phyloP scores from a whole-genome alignment of 2,113 vertebrate genomes.

The Mirza zaza region DNA sequence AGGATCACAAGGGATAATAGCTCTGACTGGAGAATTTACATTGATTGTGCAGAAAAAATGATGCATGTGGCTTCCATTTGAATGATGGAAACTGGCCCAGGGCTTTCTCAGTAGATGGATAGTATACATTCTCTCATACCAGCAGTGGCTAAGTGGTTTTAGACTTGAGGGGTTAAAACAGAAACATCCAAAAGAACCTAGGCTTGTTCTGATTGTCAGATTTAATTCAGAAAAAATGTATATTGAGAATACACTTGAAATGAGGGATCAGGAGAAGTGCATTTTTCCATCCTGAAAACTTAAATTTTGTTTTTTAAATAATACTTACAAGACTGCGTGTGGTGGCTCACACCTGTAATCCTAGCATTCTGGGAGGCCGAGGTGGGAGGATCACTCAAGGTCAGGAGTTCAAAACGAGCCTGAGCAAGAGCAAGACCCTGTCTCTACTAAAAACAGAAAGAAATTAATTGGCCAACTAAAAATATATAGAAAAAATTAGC shows the following conservation, averaged over 20 bases:
- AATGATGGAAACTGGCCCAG: not conserved
- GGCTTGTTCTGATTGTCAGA: not conserved
- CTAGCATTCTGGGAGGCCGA: no score
- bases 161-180: not conserved
- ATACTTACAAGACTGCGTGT: not conserved
- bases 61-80: not conserved
- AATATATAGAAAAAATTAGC: no score
- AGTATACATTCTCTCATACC: not conserved
- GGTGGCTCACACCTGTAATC: no score
- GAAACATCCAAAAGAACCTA: not conserved
- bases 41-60: not conserved
- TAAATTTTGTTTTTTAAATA: not conserved
- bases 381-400: no score
- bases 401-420: no score
- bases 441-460: no score
- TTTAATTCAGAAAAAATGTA: not conserved
- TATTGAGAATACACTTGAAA: not conserved
- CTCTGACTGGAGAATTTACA: not conserved
- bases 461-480: no score
- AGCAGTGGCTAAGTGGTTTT: not conserved
- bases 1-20: not conserved
- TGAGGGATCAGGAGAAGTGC: not conserved
- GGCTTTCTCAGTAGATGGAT: not conserved
- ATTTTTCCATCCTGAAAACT: not conserved
- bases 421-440: no score